Evolutionary conservation across 2,797 vertebrate genomes (phyloP).

Genomic region (Loriculus beryllinus): DNA sequence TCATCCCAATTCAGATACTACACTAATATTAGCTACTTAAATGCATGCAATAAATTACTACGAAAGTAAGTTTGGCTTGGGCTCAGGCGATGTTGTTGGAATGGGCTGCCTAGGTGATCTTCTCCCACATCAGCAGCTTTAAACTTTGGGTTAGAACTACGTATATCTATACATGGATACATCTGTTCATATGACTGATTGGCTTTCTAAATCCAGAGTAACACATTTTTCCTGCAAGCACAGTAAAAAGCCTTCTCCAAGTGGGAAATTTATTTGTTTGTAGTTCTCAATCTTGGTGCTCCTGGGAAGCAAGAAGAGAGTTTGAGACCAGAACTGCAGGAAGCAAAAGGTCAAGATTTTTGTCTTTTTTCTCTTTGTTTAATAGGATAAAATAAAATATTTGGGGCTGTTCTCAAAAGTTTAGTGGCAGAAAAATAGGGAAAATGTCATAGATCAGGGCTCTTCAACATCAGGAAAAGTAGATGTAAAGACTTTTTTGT

Average conservation of each 20-base stretch:
- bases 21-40: background rate
- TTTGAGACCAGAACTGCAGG: background rate
- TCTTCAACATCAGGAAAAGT: background rate
- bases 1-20: background rate
- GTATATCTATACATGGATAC: background rate
- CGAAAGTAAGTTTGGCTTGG: background rate
- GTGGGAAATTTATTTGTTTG: background rate
- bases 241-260: background rate
- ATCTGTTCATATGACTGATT: background rate
- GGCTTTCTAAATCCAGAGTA: background rate
- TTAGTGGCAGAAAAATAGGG: background rate
- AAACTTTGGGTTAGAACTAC: background rate
- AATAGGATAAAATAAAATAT: background rate
- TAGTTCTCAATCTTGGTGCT: background rate
- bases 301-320: background rate
- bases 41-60: background rate
- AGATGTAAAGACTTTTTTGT: background rate
- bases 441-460: background rate
- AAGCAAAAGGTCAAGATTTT: background rate
- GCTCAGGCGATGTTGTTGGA: background rate
- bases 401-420: background rate
- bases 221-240: background rate
- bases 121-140: background rate
- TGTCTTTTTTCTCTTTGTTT: background rate
- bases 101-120: background rate